Percentiles rank a stretch among this genome's conserved stretches.
These are phyloP conservation scores for Cheilosia variabilis DNA, from an alignment of 2,888 invertebrate species.

Conservation along the genomic window DNA sequence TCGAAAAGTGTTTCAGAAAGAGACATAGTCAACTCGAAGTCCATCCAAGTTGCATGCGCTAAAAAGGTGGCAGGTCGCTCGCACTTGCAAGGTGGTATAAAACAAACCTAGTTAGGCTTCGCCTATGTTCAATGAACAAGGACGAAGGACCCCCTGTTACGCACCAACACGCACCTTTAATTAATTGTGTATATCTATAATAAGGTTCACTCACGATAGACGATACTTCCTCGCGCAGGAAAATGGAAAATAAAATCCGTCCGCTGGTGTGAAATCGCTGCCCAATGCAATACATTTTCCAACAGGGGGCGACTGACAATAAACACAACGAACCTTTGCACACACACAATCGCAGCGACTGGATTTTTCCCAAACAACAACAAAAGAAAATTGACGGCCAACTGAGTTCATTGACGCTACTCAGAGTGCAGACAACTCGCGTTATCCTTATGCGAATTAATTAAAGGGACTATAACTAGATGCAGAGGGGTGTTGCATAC, in stretches of 20 bases:
- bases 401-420: conserved; percentile 69
- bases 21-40: neutral
- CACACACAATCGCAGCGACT: conserved; percentile 25
- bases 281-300: conserved; percentile 18
- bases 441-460: conserved; percentile 13
- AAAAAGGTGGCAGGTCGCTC: neutral
- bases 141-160: conserved; percentile 29
- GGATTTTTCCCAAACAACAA: conserved; percentile 54
- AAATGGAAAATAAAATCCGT: conserved; percentile 21
- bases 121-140: conserved; percentile 14
- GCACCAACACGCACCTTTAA: conserved; percentile 62
- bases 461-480: neutral
- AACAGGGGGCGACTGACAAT: conserved; percentile 9
- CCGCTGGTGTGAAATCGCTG: conserved; percentile 41
- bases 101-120: conserved; percentile 5
- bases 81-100: neutral
- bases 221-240: conserved; percentile 33
- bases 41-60: neutral
- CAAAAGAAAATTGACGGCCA: conserved; percentile 60
- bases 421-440: conserved; percentile 28
- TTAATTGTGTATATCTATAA: conserved; percentile 59
- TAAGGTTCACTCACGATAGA: conserved; percentile 55
- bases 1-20: neutral
- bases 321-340: conserved; percentile 33
- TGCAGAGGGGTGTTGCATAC: neutral